phyloP scores from a whole-genome alignment of 2,797 vertebrate species.

The Choloepus didactylus region DNA sequence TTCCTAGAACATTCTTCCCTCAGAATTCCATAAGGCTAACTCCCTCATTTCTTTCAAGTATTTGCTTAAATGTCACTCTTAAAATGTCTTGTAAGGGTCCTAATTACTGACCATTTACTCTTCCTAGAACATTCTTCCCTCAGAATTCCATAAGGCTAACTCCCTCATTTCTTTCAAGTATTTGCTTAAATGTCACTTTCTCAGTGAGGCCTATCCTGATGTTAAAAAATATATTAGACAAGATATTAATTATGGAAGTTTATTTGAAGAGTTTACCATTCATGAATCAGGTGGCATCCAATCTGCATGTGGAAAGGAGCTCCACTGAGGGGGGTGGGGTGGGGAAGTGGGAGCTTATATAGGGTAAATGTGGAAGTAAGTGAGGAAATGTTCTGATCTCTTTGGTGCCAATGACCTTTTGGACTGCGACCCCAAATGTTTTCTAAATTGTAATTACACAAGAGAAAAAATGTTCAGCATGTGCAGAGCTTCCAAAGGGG shows the following conservation, averaged over 20 bases:
- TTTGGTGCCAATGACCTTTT: neutral
- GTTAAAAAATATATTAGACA: too few species aligned
- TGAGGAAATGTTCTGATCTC: neutral
- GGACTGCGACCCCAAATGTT: neutral
- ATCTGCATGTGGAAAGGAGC: too few species aligned
- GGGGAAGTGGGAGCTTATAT: too few species aligned
- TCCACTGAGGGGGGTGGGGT: too few species aligned
- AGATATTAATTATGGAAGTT: too few species aligned
- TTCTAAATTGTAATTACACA: conserved; percentile 16
- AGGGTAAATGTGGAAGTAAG: too few species aligned
- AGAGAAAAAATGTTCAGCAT: neutral
- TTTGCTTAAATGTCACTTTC: neutral
- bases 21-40: neutral
- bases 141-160: neutral
- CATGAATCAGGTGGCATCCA: too few species aligned
- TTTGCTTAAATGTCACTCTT: neutral
- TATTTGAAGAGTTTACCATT: too few species aligned
- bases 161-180: neutral
- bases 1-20: neutral
- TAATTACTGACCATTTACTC: neutral
- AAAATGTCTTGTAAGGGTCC: neutral
- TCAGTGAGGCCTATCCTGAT: neutral
- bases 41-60: neutral
- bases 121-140: neutral
- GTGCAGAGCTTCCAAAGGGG: neutral